Evolutionary conservation across 2,113 vertebrate species (phyloP).

Genomic region (Ctenodactylus gundi): DNA sequence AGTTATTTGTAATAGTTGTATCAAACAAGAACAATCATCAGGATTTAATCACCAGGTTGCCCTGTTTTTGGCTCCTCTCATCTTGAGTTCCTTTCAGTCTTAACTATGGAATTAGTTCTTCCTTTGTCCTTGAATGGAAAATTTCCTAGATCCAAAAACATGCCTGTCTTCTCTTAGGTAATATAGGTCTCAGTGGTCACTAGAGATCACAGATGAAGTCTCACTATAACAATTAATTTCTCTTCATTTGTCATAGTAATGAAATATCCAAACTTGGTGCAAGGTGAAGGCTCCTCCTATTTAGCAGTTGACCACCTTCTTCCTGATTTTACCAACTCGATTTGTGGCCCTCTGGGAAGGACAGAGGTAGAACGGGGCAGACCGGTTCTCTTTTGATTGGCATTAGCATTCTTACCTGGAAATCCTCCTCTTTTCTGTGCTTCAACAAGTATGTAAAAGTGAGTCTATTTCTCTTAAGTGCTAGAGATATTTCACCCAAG

Average conservation of each 20-base stretch:
- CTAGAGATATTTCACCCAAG: background rate
- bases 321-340: background rate
- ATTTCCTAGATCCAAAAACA: background rate
- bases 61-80: background rate
- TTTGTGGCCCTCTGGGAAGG: background rate
- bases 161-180: background rate
- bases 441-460: background rate
- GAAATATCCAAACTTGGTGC: slow-evolving; percentile 6
- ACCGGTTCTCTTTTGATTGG: background rate
- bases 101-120: background rate
- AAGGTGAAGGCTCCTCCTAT: background rate
- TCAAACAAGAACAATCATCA: background rate
- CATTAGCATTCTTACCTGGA: background rate
- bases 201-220: background rate
- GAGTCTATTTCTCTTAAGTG: background rate
- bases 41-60: background rate
- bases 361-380: background rate
- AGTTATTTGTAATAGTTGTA: background rate
- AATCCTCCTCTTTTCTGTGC: background rate
- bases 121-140: background rate
- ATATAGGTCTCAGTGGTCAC: background rate
- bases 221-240: background rate
- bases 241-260: background rate
- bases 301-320: background rate
- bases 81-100: background rate